Conservation (phyloP, 2,888 invertebrate species). For the Drepanosiphum platanoidis region DNA sequence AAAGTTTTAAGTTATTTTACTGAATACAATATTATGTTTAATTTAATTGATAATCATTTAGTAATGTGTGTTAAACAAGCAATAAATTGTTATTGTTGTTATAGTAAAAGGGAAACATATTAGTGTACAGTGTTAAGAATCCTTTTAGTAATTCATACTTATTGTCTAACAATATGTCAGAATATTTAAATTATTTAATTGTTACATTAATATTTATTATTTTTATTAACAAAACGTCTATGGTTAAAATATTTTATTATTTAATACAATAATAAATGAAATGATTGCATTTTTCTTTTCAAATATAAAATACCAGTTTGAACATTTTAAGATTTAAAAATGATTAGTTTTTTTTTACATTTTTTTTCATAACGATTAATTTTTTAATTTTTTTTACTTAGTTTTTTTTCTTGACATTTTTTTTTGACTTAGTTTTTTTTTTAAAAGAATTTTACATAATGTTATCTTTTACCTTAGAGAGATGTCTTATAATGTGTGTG, state of each 20-base stretch:
- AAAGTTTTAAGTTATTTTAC: slow-evolving; percentile 38
- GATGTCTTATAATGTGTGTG: no score
- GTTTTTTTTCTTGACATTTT: no score
- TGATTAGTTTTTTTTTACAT: no score
- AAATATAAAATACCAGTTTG: not conserved
- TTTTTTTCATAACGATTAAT: no score
- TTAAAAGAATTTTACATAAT: no score
- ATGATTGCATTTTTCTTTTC: slow-evolving; percentile 1
- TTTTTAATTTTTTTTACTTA: no score
- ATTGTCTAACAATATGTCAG: slow-evolving; percentile 16
- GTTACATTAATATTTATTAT: slow-evolving; percentile 37
- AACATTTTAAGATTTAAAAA: no score
- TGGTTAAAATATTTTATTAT: slow-evolving; percentile 32
- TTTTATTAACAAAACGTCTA: slow-evolving; percentile 17
- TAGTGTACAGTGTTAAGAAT: slow-evolving; percentile 45
- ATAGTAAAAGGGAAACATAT: slow-evolving; percentile 17
- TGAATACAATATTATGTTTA: not conserved
- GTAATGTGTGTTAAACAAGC: slow-evolving; percentile 32
- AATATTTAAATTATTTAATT: slow-evolving; percentile 35
- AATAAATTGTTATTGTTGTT: slow-evolving; percentile 52
- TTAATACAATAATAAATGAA: not conserved
- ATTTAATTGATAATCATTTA: slow-evolving; percentile 28
- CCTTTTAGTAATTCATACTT: slow-evolving; percentile 14
- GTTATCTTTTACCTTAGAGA: no score
- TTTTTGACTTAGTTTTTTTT: no score